Evolutionary conservation across 2,113 vertebrate genomes (phyloP).

Genomic region (Pangasianodon gigas): DNA sequence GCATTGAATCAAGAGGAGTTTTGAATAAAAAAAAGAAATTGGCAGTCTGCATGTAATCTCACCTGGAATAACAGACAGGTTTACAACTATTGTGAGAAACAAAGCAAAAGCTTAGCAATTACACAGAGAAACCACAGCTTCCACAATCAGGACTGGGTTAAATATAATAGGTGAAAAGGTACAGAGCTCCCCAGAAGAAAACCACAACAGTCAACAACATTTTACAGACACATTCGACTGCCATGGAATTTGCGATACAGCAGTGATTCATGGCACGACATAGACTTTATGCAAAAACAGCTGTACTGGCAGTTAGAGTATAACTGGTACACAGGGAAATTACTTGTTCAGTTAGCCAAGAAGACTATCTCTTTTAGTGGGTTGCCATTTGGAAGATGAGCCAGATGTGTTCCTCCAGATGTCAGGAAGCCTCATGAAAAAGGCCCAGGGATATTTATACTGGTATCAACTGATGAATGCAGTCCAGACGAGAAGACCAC

Average conservation of each 20-base stretch:
- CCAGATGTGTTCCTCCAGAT: conserved; percentile 38
- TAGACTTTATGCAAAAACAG: conserved; percentile 17
- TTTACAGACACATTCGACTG: conserved; percentile 59
- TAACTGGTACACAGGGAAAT: conserved; percentile 35
- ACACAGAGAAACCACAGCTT: conserved; percentile 14
- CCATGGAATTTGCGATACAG: conserved; percentile 25
- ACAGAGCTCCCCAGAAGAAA: conserved; percentile 44
- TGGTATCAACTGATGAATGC: conserved; percentile 12
- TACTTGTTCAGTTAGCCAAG: conserved; percentile 14
- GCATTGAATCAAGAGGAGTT: conserved; percentile 2
- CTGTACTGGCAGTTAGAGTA: neutral
- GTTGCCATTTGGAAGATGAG: conserved; percentile 26
- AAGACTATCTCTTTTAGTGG: conserved; percentile 6
- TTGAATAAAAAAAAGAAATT: conserved; percentile 9
- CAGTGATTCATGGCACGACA: conserved; percentile 25
- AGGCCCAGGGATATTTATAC: conserved; percentile 1
- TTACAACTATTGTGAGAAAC: conserved; percentile 40
- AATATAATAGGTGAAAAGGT: conserved; percentile 54
- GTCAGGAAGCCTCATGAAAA: conserved; percentile 40
- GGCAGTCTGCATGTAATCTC: conserved; percentile 1
- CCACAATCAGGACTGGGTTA: conserved; percentile 23
- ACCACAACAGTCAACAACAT: conserved; percentile 53
- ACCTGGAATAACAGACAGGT: conserved; percentile 36
- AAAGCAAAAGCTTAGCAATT: conserved; percentile 33
- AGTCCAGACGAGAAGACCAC: conserved; percentile 19